Base-by-base conservation (phyloP, 2,888 invertebrate species). In the Imbricaverruca yamaguchii region DNA sequence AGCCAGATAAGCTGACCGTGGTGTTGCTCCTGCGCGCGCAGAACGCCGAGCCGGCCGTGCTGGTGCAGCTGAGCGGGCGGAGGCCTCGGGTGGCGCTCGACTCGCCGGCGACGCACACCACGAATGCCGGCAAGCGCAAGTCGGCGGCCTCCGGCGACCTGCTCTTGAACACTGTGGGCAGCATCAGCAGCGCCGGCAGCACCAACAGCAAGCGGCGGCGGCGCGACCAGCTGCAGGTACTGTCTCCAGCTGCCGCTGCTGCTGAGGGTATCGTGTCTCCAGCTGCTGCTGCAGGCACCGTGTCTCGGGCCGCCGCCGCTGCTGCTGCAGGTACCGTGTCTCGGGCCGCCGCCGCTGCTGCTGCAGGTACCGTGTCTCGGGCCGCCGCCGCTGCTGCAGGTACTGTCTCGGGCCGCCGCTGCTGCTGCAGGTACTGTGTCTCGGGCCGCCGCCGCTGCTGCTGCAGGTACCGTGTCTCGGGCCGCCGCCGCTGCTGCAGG, bases 161-260 rank as follows among this genome's bases (percentile, higher is more conserved):
- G 53, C 78, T 78, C 56, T 78, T 57, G 23, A 57, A 78, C 56
- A 57, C n/a, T 10, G 1, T 78, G 12, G 78, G 57, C 56, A 78
- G 78, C 57, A 78, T 4, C 15, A 59, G 59, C 59, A 78, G 78
- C 78, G 57, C n/a, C 12, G n/a, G 57, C 57, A 78, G 78, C 78
- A 13, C 57, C 56, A 78, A 78, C 78, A 78, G 78, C 57, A 78
- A 78, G 25, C 78, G 78, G 12, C 56, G 78, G 18, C 78, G 78
- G 4, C 78, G 78, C 4, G 78, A 78, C 23, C 78, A 78, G 78
- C 78, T 78, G 78, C 78, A 78, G 39, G 39, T 39, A 39, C 39
- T 39, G 39, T 39, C 39, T 39, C 39, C 39, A 3, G 39, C 39
- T 39, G 39, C 39, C 39, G 39, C 39, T 39, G 39, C 39, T 39